Percentiles rank a stretch among this genome's conserved stretches.
phyloP scores from a whole-genome alignment of 1,140 invertebrate genomes.

The Probaryconus sp. region DNA sequence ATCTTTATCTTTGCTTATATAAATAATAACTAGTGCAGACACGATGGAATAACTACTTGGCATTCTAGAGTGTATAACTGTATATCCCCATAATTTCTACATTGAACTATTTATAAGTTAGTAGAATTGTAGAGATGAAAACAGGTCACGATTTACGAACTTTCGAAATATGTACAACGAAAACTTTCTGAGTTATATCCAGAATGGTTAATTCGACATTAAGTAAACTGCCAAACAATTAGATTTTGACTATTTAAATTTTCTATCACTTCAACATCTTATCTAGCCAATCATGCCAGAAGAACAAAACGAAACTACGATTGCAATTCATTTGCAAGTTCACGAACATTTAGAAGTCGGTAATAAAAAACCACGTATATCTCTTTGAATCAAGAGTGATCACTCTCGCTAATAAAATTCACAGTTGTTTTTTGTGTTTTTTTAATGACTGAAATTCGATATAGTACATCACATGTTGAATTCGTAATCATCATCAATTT shows the following conservation, averaged over 20 bases:
- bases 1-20: slow-evolving; percentile 30
- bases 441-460: slow-evolving; percentile 46
- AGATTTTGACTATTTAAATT: slow-evolving; percentile 19
- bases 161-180: slow-evolving; percentile 32
- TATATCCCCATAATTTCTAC: slow-evolving; percentile 52
- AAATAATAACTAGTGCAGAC: slow-evolving; percentile 28
- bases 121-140: slow-evolving; percentile 37
- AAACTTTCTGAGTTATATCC: slow-evolving; percentile 38
- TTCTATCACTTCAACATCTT: too few species aligned
- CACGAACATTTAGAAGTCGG: too few species aligned
- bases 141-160: slow-evolving; percentile 45
- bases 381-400: too few species aligned
- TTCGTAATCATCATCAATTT: slow-evolving; percentile 60
- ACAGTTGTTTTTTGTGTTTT: slow-evolving; percentile 29
- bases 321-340: too few species aligned
- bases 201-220: slow-evolving; percentile 34
- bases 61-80: slow-evolving; percentile 35
- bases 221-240: slow-evolving; percentile 20
- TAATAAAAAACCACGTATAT: too few species aligned
- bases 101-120: slow-evolving; percentile 62
- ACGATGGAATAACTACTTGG: slow-evolving; percentile 17
- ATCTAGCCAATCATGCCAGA: too few species aligned
- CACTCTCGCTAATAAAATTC: slow-evolving; percentile 30
- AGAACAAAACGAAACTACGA: too few species aligned
- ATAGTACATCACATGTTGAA: slow-evolving; percentile 46